These are phyloP conservation scores for Elgonia sp. DNA, from an alignment of 2,888 invertebrate species.

Conservation along the genomic window DNA sequence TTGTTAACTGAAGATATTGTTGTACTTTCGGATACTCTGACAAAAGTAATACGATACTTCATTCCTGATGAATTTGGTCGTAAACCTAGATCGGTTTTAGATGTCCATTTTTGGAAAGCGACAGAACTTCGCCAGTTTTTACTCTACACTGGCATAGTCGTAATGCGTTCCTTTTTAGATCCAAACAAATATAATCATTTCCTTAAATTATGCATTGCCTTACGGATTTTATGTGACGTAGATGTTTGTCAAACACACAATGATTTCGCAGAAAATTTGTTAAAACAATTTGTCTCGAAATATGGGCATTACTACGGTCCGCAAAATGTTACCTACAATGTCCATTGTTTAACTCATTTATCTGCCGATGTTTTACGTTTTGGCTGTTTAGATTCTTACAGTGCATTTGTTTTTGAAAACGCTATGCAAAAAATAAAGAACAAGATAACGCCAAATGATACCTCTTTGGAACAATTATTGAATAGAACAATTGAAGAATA, in stretches of 20 bases:
- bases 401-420: conserved; percentile 32
- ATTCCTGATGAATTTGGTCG: conserved; percentile 25
- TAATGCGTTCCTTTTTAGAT: background rate
- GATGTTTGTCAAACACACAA: conserved; percentile 49
- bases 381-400: conserved; percentile 27
- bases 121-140: conserved; percentile 73
- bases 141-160: background rate
- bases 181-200: conserved; percentile 72
- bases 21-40: background rate
- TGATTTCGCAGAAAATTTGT: conserved; percentile 41
- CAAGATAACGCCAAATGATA: conserved; percentile 32
- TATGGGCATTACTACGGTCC: conserved; percentile 70
- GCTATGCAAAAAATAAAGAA: conserved; percentile 36
- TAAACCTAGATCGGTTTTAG: conserved; percentile 9
- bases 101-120: conserved; percentile 75
- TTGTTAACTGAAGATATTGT: no score
- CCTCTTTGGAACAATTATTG: conserved; percentile 15
- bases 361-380: conserved; percentile 31
- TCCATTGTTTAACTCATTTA: conserved; percentile 80
- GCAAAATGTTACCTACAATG: conserved; percentile 78
- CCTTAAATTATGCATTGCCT: conserved; percentile 73
- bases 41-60: background rate
- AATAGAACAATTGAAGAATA: conserved; percentile 34
- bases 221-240: conserved; percentile 46
- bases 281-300: conserved; percentile 56